Percentiles rank a stretch among this genome's conserved stretches.
Evolutionary conservation across 2,797 vertebrate genomes (phyloP).

Genomic region (Bradypus variegatus): DNA sequence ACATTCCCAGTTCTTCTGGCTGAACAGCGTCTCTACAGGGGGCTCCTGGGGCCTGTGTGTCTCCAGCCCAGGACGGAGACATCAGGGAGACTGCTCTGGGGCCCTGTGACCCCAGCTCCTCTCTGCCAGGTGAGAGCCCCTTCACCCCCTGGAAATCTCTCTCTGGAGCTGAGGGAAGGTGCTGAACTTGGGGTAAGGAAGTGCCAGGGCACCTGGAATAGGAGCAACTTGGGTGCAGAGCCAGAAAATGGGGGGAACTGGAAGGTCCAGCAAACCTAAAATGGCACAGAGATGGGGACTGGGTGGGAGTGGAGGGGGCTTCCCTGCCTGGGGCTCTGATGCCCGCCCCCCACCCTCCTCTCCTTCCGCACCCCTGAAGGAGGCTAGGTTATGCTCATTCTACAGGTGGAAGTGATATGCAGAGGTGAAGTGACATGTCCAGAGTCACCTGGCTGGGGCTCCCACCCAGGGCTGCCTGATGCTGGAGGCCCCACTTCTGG

Average conservation of each 20-base stretch:
- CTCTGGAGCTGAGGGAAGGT: background rate
- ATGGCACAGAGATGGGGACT: background rate
- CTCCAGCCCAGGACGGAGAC: background rate
- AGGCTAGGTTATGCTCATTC: background rate
- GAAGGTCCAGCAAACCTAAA: background rate
- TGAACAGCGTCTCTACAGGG: background rate
- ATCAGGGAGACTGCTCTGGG: background rate
- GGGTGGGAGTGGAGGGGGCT: background rate
- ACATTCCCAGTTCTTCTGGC: background rate
- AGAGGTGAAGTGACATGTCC: background rate
- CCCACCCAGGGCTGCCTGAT: background rate
- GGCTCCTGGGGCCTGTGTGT: background rate
- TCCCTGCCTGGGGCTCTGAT: background rate
- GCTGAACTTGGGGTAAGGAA: background rate
- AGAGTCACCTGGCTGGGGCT: background rate
- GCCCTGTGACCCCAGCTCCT: background rate
- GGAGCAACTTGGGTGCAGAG: background rate
- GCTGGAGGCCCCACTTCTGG: background rate
- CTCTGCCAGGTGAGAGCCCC: background rate
- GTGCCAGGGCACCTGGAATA: background rate
- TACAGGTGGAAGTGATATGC: constrained; percentile 18
- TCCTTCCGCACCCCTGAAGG: background rate
- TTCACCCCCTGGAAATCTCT: background rate
- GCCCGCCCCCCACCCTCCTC: background rate
- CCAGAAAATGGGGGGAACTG: background rate